These are phyloP conservation scores for Sepiola atlantica DNA, from an alignment of 2,888 invertebrate species.

Conservation along the genomic window DNA sequence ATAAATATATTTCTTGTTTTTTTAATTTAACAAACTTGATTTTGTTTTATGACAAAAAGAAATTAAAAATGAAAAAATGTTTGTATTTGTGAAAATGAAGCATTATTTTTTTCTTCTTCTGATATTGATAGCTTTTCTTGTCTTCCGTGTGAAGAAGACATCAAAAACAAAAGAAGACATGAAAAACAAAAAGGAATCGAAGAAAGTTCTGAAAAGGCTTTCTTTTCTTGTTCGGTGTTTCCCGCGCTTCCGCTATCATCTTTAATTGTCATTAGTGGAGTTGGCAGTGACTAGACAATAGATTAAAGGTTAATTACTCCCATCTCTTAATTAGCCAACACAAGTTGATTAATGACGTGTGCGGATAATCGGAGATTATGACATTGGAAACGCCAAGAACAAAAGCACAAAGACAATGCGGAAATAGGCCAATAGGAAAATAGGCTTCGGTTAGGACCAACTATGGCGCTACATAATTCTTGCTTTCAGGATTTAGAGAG, in stretches of 20 bases:
- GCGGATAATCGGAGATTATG: neutral
- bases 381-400: neutral
- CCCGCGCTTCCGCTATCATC: neutral
- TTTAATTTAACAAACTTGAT: neutral
- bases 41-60: neutral
- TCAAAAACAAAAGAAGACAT: neutral
- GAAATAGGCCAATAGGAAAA: too few species aligned
- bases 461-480: too few species aligned
- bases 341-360: neutral
- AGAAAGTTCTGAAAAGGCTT: neutral
- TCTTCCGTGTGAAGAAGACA: neutral
- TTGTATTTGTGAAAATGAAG: neutral
- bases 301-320: conserved; percentile 21
- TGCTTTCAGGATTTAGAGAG: too few species aligned
- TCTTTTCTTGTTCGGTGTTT: neutral
- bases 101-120: neutral
- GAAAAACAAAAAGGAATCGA: neutral
- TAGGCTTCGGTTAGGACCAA: too few species aligned
- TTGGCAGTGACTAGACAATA: neutral
- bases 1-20: neutral
- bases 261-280: neutral
- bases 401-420: neutral
- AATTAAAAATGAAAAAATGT: neutral
- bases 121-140: neutral
- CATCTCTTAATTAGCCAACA: neutral